Conservation (phyloP, 1,140 invertebrate genomes). For the Drosophila sp. region DNA sequence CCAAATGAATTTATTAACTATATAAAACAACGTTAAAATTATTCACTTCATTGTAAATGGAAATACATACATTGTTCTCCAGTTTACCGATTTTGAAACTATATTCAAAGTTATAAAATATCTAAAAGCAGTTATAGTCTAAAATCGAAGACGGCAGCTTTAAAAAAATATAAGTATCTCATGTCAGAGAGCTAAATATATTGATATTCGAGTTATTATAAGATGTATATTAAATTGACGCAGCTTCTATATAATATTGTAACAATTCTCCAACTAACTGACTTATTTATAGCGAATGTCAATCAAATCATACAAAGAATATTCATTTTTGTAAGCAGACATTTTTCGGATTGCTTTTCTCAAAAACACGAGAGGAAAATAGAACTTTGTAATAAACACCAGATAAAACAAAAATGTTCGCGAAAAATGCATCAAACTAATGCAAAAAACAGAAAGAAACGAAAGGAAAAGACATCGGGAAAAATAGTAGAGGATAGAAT, state of each 20-base stretch:
- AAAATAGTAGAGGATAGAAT: slow-evolving; percentile 20
- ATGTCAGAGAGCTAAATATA: too few species aligned
- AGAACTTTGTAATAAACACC: slow-evolving; percentile 8
- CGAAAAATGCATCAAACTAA: slow-evolving; percentile 63
- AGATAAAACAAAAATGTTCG: slow-evolving; percentile 44
- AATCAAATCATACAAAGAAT: background rate
- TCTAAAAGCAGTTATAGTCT: too few species aligned
- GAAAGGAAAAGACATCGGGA: slow-evolving; percentile 7
- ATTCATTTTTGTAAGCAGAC: background rate
- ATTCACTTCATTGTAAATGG: too few species aligned
- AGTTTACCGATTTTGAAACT: too few species aligned
- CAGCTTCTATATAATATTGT: background rate
- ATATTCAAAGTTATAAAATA: too few species aligned
- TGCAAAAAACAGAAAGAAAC: slow-evolving; percentile 35
- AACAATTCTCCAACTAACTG: background rate
- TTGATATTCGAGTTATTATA: too few species aligned
- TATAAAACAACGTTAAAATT: too few species aligned
- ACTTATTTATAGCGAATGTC: background rate
- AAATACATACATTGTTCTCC: too few species aligned
- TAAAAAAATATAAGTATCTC: too few species aligned
- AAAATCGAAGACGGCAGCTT: too few species aligned
- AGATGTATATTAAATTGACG: too few species aligned
- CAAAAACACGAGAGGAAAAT: background rate
- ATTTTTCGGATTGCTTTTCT: background rate
- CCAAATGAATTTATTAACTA: too few species aligned